A percentile compares a stretch with the other conserved stretches of the same genome.
phyloP scores from a whole-genome alignment of 2,113 vertebrate species.

The Myanophis thanlyinensis region DNA sequence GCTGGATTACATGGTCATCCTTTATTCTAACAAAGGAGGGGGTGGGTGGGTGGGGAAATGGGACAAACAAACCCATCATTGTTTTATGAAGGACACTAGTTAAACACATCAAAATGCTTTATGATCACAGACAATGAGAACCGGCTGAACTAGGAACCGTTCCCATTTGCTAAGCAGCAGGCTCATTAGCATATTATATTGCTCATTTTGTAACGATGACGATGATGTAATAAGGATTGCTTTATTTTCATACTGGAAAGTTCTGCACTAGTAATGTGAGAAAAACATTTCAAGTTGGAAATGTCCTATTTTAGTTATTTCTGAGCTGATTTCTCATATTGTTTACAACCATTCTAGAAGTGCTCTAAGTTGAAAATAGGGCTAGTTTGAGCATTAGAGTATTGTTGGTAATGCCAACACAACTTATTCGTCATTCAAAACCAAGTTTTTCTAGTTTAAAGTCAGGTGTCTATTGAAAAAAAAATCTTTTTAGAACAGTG shows the following conservation, averaged over 20 bases:
- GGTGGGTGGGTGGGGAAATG: slow-evolving; percentile 13
- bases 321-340: background rate
- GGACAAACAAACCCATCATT: background rate
- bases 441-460: background rate
- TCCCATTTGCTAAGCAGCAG: background rate
- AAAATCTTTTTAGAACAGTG: background rate
- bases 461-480: background rate
- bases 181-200: background rate
- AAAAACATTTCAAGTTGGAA: background rate
- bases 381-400: background rate
- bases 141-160: too few relatives aligned
- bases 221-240: background rate
- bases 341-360: background rate
- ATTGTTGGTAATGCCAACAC: background rate
- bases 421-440: background rate
- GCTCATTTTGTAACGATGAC: background rate
- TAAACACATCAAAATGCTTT: background rate
- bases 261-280: background rate
- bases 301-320: background rate
- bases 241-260: background rate
- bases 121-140: background rate
- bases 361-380: background rate
- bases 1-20: slow-evolving; percentile 95
- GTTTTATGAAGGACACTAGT: background rate
- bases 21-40: slow-evolving; percentile 77